Evolutionary conservation across 2,113 vertebrate genomes (phyloP), one percentile per base, ranked within the genome.

Genomic region (Dissostichus mawsoni): DNA sequence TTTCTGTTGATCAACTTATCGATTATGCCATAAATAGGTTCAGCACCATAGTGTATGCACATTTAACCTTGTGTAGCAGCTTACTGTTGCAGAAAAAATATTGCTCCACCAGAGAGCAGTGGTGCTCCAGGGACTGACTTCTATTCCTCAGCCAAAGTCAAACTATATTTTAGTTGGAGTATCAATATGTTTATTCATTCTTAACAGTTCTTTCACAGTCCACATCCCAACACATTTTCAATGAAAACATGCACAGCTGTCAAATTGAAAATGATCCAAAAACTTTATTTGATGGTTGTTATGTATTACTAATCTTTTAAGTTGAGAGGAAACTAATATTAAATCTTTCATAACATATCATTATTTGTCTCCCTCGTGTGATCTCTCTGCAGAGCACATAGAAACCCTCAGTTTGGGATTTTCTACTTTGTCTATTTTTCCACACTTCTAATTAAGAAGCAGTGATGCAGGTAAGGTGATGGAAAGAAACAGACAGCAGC

Each of bases 51-150:
- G n/a, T 29, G 0, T 52, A 13, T 18, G 0, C 17, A 53, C 62
- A 13, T 25, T 41, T 56, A 58, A 45, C 44, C 11, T 8, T 48
- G 14, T 73, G 17, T 36, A 25, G 45, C 5, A 9, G 16, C 5
- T 5, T 23, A 2, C 52, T 65, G 62, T 44, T 85, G 82, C 58
- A 85, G 25, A 64, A 41, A 33, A 68, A 48, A 20, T 53, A 18
- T 18, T 55, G 9, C n/a, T 77, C 89, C 90, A 90, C 74, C 78
- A 87, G 86, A 70, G 87, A 77, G 86, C 87, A 87, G 84, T 81
- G 72, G 71, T 72, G 79, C 74, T 69, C 51, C 69, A 69, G 20
- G 11, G 62, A 63, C 74, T 5, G 8, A 20, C 18, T 36, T 12
- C 2, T 20, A 64, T 44, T 50, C 55, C 68, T 36, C 56, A 59